Conservation (phyloP, 2,113 vertebrate species). For the Gadus macrocephalus region DNA sequence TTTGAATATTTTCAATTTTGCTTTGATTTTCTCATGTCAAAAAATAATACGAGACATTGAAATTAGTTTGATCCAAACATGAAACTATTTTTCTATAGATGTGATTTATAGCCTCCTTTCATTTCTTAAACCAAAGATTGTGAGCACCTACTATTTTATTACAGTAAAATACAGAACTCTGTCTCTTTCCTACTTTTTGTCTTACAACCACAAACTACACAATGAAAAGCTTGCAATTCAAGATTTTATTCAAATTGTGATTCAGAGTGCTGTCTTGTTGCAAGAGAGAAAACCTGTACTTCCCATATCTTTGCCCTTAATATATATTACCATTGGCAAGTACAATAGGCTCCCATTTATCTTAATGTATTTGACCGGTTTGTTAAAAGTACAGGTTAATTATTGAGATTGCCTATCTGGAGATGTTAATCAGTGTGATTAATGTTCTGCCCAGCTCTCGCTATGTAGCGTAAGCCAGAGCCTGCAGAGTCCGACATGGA, state of each 20-base stretch:
- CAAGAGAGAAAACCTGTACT: no score
- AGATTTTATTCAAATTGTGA: no score
- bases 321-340: no score
- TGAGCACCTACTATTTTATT: conserved; percentile 64
- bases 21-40: not conserved
- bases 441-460: no score
- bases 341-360: no score
- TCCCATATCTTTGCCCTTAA: no score
- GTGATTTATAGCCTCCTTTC: conserved; percentile 30
- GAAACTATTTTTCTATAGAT: conserved; percentile 65
- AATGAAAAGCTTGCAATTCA: not conserved
- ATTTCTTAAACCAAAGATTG: conserved; percentile 64
- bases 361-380: no score
- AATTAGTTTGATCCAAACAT: conserved; percentile 28
- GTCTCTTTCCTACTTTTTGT: conserved; percentile 39
- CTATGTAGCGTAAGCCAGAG: conserved; percentile 25
- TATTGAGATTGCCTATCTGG: no score
- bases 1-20: conserved; percentile 5
- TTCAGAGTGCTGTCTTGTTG: no score
- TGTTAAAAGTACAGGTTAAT: no score
- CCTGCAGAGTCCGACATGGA: conserved; percentile 61
- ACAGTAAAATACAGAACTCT: conserved; percentile 36
- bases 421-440: no score
- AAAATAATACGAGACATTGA: conserved; percentile 22
- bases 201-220: conserved; percentile 52